Conservation (phyloP, 1,140 invertebrate genomes). For the Drosophila pseudoananassae region DNA sequence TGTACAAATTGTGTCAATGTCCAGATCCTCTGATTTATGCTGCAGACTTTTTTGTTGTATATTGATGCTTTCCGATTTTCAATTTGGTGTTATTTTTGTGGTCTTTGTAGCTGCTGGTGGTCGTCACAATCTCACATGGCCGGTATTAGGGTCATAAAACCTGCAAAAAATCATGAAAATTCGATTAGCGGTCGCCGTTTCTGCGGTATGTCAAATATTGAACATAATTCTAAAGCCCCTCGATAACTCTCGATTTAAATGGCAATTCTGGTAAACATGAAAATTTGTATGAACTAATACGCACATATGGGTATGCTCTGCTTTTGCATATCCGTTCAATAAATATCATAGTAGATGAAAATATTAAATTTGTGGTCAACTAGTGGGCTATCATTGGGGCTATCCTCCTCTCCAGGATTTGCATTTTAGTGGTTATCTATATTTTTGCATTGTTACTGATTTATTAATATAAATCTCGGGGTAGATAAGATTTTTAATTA, state of each 20-base stretch:
- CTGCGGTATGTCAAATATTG: conserved; percentile 15
- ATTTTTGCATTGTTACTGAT: too few species aligned
- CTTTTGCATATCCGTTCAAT: conserved; percentile 12
- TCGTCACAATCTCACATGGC: conserved; percentile 49
- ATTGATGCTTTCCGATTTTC: conserved; percentile 25
- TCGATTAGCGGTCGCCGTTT: conserved; percentile 67
- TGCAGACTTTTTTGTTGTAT: conserved; percentile 37
- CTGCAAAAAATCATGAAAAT: conserved; percentile 73
- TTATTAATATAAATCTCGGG: too few species aligned
- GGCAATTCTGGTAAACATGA: conserved; percentile 2
- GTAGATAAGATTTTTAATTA: not conserved
- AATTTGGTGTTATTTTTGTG: conserved; percentile 11
- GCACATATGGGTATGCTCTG: not conserved
- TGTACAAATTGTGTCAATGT: conserved; percentile 66
- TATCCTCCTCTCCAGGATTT: not conserved
- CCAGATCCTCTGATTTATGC: conserved; percentile 60
- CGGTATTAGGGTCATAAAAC: conserved; percentile 72
- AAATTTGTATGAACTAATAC: not conserved
- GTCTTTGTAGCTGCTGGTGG: conserved; percentile 12
- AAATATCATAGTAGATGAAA: conserved; percentile 23
- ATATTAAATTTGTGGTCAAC: conserved; percentile 32
- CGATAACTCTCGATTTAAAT: conserved; percentile 23
- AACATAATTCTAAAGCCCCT: conserved; percentile 41
- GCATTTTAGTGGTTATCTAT: too few species aligned
- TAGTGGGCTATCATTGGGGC: not conserved